Evolutionary conservation across 2,113 vertebrate species (phyloP), one percentile per base, ranked within the genome.

Genomic region (Oreocharis arfaki): DNA sequence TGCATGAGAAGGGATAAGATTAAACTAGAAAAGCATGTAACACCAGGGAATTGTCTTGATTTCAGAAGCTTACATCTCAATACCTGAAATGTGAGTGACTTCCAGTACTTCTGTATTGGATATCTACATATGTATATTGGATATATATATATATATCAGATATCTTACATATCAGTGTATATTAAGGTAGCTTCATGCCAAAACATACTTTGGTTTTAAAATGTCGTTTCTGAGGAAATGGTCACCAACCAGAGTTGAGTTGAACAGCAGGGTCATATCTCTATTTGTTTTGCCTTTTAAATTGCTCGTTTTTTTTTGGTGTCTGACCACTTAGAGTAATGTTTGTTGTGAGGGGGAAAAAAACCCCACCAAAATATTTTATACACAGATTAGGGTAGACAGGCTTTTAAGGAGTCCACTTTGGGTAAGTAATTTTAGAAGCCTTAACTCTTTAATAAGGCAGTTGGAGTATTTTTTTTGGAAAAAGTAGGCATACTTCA

Each of bases 231-330:
- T 93, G 63, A 83, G 55, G 55, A 84, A 90, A 80, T 27, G 6
- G 13, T 73, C 6, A 5, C 52, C 26, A 57, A 6, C 8, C 33
- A 44, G 50, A 95, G 28, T 47, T 84, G 49, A 87, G 39, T 41
- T 55, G 16, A 30, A 60, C 23, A 53, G 32, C 59, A 67, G 26
- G 82, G 67, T 56, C 50, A 53, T 57, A 57, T 70, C 49, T 82
- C n/a, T 92, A 52, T 57, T 64, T 92, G 64, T 86, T 94, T 89
- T 92, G 61, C 55, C 33, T 95, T 93, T 79, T 73, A 46, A 77
- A 91, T 53, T 21, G 8, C 10, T 57, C 21, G 8, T 18, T 35
- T 87, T 35, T 87, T 95, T 93, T 93, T 41, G 12, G 37, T 20
- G 8, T 88, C 63, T 95, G 77, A 73, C 53, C 3, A 39, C 55